phyloP scores from a whole-genome alignment of 2,113 vertebrate species.

The Hippolais icterina region DNA sequence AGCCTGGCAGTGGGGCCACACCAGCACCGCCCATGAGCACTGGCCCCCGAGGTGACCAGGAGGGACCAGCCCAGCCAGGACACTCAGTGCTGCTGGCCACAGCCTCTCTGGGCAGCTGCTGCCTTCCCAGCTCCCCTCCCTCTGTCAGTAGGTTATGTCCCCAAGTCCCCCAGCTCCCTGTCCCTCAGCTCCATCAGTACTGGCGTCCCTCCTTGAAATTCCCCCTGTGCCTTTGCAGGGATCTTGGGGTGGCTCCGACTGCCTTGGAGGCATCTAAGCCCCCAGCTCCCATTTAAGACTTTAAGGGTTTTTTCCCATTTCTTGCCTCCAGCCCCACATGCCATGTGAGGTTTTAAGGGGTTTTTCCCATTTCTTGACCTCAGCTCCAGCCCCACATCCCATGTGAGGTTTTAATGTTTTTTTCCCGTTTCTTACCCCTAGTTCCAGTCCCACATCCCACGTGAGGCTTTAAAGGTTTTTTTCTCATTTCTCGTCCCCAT shows the following conservation, averaged over 20 bases:
- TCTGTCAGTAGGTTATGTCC: accelerated
- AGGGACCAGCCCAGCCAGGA: background rate
- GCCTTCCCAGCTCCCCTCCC: background rate
- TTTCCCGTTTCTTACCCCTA: background rate
- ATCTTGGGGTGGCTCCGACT: accelerated
- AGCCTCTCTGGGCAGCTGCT: accelerated
- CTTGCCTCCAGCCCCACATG: background rate
- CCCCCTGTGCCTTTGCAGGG: background rate
- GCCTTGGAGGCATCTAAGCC: accelerated
- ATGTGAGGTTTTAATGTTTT: accelerated
- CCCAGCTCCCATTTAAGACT: accelerated
- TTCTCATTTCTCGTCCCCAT: background rate
- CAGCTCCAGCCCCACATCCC: background rate
- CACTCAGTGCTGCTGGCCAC: accelerated
- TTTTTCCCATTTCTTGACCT: background rate
- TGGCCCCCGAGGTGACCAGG: accelerated
- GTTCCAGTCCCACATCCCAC: background rate
- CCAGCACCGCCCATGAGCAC: background rate
- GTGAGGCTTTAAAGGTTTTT: background rate
- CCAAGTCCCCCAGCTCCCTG: accelerated
- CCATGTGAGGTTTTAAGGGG: accelerated
- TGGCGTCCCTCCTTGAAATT: background rate
- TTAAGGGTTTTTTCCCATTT: background rate
- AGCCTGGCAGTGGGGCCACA: background rate
- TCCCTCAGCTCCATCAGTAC: background rate